A percentile compares a stretch with the other conserved stretches of the same genome.
Conservation (phyloP, 2,113 vertebrate species). For the Plestiodon gilberti region DNA sequence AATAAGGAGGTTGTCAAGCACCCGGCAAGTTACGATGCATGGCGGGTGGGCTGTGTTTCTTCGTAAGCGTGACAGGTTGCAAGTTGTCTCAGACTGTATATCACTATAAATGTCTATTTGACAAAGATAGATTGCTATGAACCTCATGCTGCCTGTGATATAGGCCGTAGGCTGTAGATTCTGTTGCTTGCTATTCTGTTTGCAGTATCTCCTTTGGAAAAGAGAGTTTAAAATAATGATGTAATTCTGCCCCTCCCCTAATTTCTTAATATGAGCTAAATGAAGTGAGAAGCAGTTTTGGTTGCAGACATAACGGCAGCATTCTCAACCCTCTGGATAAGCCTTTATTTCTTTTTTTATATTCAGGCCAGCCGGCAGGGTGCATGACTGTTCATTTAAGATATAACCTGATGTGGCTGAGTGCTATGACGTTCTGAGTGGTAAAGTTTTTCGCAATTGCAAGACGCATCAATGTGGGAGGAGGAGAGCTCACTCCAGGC, state of each 20-base stretch:
- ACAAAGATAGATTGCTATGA: not conserved
- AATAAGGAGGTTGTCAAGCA: no score
- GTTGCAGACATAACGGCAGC: not conserved
- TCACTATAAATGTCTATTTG: not conserved
- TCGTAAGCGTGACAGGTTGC: not conserved
- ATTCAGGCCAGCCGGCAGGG: not conserved
- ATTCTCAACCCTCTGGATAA: not conserved
- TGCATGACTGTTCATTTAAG: slow-evolving; percentile 2
- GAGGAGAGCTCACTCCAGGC: not conserved
- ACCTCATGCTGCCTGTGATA: not conserved
- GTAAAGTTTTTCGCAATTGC: slow-evolving; percentile 3
- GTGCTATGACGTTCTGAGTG: not conserved
- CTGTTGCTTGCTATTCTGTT: not conserved
- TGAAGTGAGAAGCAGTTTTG: not conserved
- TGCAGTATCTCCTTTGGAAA: not conserved
- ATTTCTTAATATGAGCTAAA: not conserved
- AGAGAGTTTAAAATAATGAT: not conserved
- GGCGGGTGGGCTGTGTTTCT: no score
- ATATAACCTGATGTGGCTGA: slow-evolving; percentile 8
- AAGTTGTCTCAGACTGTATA: not conserved
- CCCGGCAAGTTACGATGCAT: no score
- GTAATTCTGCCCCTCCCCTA: not conserved
- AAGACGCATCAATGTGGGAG: not conserved
- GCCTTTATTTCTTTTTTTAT: not conserved
- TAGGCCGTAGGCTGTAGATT: no score